These are phyloP conservation scores for Phenganax subtilis DNA, from an alignment of 92 coral and sea anemone species.

Conservation along the genomic window DNA sequence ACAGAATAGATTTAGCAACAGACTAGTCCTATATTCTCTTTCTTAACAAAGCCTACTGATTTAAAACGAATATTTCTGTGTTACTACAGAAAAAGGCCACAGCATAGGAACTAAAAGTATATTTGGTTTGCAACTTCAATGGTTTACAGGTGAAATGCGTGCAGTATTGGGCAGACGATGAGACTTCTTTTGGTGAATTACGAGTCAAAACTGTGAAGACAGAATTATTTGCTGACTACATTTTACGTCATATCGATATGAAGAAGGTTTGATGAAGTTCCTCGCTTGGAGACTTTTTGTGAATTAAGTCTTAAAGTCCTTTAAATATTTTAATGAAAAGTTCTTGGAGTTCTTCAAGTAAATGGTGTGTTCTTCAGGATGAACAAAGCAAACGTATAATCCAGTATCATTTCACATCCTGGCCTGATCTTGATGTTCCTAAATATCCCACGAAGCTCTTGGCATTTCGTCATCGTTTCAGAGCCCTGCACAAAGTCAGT, in stretches of 20 bases:
- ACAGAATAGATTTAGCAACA: no score
- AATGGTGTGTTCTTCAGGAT: slow-evolving; percentile 3
- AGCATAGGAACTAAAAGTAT: background rate
- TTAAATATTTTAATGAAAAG: background rate
- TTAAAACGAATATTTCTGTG: no score
- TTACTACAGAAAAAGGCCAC: no score
- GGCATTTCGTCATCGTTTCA: slow-evolving; percentile 24
- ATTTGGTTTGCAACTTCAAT: background rate
- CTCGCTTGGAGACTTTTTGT: background rate
- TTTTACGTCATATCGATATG: slow-evolving; percentile 38
- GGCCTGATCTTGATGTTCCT: slow-evolving; percentile 64
- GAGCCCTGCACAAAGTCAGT: background rate
- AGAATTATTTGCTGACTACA: slow-evolving; percentile 52
- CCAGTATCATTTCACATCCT: slow-evolving; percentile 52
- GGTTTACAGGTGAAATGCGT: slow-evolving; percentile 60
- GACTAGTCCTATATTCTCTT: no score
- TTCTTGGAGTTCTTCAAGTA: no score
- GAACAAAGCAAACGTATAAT: slow-evolving; percentile 8
- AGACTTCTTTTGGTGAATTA: slow-evolving; percentile 36
- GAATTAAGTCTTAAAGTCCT: background rate
- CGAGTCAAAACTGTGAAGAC: slow-evolving; percentile 44
- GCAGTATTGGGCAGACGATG: slow-evolving; percentile 65
- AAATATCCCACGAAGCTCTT: slow-evolving; percentile 69
- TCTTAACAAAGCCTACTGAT: no score
- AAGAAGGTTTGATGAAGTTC: slow-evolving; percentile 2